A percentile compares a stretch with the other conserved stretches of the same genome.
Evolutionary conservation across 2,888 invertebrate genomes (phyloP).

Genomic region (Dromius quadrimaculatus): DNA sequence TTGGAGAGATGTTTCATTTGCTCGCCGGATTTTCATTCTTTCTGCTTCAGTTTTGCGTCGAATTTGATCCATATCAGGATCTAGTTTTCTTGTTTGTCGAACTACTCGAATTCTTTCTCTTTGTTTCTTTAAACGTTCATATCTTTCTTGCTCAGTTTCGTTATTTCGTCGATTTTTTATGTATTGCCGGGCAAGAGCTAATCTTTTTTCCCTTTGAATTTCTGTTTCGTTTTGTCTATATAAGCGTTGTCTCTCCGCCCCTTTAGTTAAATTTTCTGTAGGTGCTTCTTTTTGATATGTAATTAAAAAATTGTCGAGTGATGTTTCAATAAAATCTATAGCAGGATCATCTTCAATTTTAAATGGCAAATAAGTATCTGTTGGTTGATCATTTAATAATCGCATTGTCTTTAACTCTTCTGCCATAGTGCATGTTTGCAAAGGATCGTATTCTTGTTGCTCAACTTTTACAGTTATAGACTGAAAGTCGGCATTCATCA

Average conservation of each 20-base stretch:
- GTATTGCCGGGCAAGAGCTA: constrained; percentile 31
- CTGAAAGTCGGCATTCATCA: not conserved
- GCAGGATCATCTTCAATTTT: constrained; percentile 31
- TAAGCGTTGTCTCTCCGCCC: constrained; percentile 36
- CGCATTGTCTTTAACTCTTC: constrained; percentile 31
- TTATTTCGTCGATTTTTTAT: constrained; percentile 21
- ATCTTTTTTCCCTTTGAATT: constrained; percentile 26
- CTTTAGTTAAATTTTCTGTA: constrained; percentile 27
- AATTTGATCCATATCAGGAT: constrained; percentile 36
- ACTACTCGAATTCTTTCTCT: constrained; percentile 31
- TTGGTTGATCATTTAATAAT: constrained; percentile 18
- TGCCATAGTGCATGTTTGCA: constrained; percentile 39
- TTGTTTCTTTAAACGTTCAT: constrained; percentile 37
- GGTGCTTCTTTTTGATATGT: constrained; percentile 23
- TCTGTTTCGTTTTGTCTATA: constrained; percentile 33
- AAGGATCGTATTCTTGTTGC: constrained; percentile 43
- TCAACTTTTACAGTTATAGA: constrained; percentile 46
- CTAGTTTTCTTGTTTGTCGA: constrained; percentile 17
- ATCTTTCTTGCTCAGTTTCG: constrained; percentile 25
- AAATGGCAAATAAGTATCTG: constrained; percentile 19
- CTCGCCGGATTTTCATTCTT: constrained; percentile 38
- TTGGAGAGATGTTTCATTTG: constrained; percentile 22
- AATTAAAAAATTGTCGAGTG: constrained; percentile 38
- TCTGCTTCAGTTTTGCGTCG: constrained; percentile 32
- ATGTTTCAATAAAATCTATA: constrained; percentile 42